phyloP scores from a whole-genome alignment of 2,888 invertebrate genomes.

The Endomychus coccineus region DNA sequence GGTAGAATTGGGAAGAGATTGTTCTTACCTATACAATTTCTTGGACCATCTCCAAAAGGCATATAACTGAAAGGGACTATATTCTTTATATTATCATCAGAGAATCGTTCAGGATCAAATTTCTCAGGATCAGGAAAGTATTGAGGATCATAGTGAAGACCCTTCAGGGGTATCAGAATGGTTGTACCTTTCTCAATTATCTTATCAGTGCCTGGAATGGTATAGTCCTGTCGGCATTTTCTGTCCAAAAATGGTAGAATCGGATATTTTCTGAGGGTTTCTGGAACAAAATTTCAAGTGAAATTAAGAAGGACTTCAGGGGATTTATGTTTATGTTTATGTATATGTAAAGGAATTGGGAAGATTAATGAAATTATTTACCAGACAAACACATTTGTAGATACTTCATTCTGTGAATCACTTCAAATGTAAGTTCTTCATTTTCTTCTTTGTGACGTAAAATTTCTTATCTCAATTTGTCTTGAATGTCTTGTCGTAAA shows the following conservation, averaged over 20 bases:
- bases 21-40: conserved; percentile 18
- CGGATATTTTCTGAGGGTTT: conserved; percentile 37
- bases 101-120: conserved; percentile 41
- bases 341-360: no score
- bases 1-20: no score
- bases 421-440: conserved; percentile 48
- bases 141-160: conserved; percentile 35
- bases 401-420: conserved; percentile 49
- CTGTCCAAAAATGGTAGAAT: conserved; percentile 31
- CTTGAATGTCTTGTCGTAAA: conserved; percentile 47
- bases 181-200: conserved; percentile 32
- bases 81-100: conserved; percentile 12
- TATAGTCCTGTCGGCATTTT: conserved; percentile 26
- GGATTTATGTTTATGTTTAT: no score
- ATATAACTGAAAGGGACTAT: conserved; percentile 8
- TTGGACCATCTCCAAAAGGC: conserved; percentile 16
- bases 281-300: no score
- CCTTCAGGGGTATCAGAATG: conserved; percentile 32
- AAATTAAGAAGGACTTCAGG: no score
- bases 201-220: conserved; percentile 23
- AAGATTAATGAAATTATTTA: no score
- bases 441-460: conserved; percentile 37
- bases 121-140: conserved; percentile 37
- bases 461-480: conserved; percentile 48
- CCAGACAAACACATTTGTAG: no score